Base-by-base conservation (phyloP, 2,888 invertebrate genomes). In the Dryobotodes eremita region DNA sequence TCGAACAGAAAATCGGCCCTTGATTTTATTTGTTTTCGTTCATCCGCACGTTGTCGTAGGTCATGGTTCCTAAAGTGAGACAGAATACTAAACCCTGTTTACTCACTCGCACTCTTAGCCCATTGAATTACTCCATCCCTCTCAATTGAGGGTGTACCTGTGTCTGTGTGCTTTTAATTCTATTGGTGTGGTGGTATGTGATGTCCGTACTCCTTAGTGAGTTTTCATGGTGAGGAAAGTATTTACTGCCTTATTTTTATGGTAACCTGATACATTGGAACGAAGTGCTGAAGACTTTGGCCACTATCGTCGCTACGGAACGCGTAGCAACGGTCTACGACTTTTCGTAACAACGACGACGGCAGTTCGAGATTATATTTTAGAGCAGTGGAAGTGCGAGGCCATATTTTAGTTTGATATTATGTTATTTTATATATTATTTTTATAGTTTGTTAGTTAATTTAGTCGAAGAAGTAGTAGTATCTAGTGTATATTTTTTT, bases 221-320 rank as follows among this genome's bases (percentile, higher is more conserved):
- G 13, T 42, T 74, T 55, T 50, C 42, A 23, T 26, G 0, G 0
- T 3, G 11, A n/a, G 6, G 23, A 50, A 62, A 80, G 13, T 20
- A 48, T 70, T 23, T 8, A 20, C 42, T 71, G 13, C 66, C 50
- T 66, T 42, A 13, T n/a, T 23, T 55, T 68, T 71, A 71, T 82
- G 61, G 0, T 15, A 62, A 1, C 77, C 62, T 82, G 23, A 26
- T 82, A 71, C 5, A 4, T 71, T 69, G 62, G 11, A 81, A 23
- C 42, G 57, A 13, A 50, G n/a, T 68, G 42, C 77, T 71, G 68
- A 68, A 77, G 71, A 62, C 23, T 81, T 71, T 62, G 13, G 48
- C 23, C 26, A 71, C 26, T 71, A 48, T 71, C 6, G 61, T 62
- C 20, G 71, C 82, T 81, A 71, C 65, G 65, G 65, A 82, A 71